These are phyloP conservation scores for Nannobrachium achirus DNA, from an alignment of 2,113 vertebrate genomes.

Conservation along the genomic window DNA sequence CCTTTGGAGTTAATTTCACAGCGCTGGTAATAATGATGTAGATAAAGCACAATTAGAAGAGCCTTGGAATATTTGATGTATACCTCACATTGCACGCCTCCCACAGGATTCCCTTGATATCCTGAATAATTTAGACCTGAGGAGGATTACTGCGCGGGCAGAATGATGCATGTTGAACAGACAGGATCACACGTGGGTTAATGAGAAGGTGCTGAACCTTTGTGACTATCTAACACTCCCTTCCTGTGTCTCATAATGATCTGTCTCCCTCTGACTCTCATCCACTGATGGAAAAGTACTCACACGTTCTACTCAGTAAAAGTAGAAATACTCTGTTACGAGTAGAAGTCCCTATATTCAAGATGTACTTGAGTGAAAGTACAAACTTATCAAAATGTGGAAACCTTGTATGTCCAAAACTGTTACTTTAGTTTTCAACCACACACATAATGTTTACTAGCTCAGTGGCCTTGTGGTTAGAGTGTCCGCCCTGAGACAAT, in stretches of 20 bases:
- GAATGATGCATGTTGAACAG: constrained; percentile 13
- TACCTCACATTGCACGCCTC: constrained; percentile 33
- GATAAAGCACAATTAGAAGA: constrained; percentile 59
- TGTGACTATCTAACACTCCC: constrained; percentile 24
- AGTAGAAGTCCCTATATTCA: too few relatives aligned
- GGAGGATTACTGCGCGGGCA: constrained; percentile 30
- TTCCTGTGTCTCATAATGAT: too few relatives aligned
- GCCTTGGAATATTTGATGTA: constrained; percentile 67
- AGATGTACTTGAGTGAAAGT: too few relatives aligned
- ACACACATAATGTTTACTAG: too few relatives aligned
- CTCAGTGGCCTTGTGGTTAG: too few relatives aligned
- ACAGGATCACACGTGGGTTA: constrained; percentile 19
- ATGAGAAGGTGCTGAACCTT: constrained; percentile 23
- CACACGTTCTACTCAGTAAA: too few relatives aligned
- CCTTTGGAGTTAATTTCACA: constrained; percentile 57
- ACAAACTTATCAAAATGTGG: too few relatives aligned
- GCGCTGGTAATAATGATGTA: constrained; percentile 28
- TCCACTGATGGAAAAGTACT: too few relatives aligned
- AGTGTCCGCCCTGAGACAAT: too few relatives aligned
- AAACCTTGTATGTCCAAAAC: too few relatives aligned
- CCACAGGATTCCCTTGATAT: constrained; percentile 45
- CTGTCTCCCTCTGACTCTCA: neutral
- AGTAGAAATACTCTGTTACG: too few relatives aligned
- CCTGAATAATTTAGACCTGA: constrained; percentile 59
- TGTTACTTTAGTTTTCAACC: too few relatives aligned